A percentile compares a stretch with the other conserved stretches of the same genome.
Conservation (phyloP, 2,888 invertebrate genomes). For the Leucophenga maculata region DNA sequence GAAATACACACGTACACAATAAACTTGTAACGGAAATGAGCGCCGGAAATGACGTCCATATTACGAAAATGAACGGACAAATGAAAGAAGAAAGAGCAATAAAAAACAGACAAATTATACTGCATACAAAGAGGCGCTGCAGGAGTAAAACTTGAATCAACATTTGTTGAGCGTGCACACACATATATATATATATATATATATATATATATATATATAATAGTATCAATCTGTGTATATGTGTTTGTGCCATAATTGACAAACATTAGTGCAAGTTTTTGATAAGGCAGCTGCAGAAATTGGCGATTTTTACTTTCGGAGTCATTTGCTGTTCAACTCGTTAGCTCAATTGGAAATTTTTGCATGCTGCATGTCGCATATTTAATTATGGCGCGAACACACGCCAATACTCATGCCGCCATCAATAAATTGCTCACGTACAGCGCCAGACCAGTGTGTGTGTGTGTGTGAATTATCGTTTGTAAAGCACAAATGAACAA, state of each 20-base stretch:
- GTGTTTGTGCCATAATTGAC: conserved; percentile 6
- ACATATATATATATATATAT: too few species aligned
- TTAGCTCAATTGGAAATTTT: background rate
- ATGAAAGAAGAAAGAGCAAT: conserved; percentile 10
- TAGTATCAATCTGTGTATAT: background rate
- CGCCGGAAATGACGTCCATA: conserved; percentile 45
- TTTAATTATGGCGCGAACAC: conserved; percentile 10
- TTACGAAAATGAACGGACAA: conserved; percentile 20
- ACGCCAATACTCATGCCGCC: background rate
- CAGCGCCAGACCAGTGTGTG: too few species aligned
- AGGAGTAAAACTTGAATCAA: too few species aligned
- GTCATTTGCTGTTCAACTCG: background rate
- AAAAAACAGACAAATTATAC: background rate
- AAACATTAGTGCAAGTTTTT: background rate
- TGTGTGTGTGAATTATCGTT: too few species aligned
- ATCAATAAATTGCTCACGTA: too few species aligned
- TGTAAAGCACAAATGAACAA: conserved; percentile 5
- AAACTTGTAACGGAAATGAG: conserved; percentile 44
- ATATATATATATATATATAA: too few species aligned
- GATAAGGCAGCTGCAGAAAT: background rate
- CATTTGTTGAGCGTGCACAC: background rate
- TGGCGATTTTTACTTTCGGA: background rate
- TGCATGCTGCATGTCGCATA: background rate
- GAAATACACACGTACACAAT: conserved; percentile 13
- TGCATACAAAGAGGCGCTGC: conserved; percentile 12